Base-by-base conservation (phyloP, 1,140 invertebrate genomes). In the Drosophila neocordata region DNA sequence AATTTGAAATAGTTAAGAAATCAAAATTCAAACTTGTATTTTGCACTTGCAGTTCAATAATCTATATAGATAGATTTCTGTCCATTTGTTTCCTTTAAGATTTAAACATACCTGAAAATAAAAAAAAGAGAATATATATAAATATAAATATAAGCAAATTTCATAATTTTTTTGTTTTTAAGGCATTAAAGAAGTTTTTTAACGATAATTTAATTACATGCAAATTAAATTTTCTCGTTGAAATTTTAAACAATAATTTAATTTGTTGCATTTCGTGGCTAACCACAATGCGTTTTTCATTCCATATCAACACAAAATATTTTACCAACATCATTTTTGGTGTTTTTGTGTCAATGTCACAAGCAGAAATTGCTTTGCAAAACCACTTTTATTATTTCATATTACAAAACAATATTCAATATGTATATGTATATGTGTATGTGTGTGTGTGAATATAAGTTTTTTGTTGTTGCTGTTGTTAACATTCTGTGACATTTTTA, bases 181-280 rank as follows among this genome's bases (percentile, higher is more conserved):
- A 13, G 12, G 12, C 12, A 13, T 38, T 38, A 13, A 38, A 38
- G 4, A 11, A 48, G 8, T 48, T 48, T 55, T 56, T 56, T 13
- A 31, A 15, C 34, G 27, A 18, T 72, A 69, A 73, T 73, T 64
- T 55, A 11, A 76, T 73, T 76, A 70, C 48, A 41, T 34, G 31
- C 31, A 31, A 38, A 48, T 48, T 58, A n/a, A 64, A 56, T 44
- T 56, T 69, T 70, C 38, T 61, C 13, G 8, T 35, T 34, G 31
- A 37, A 38, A 61, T 65, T 61, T 52, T 31, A 31, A 65, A 73
- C 59, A 73, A 77, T 80, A 71, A 85, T 87, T 88, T 75, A 87
- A 85, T 85, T 79, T 76, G 67, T 63, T 68, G 67, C 81, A 72
- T 65, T 62, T 77, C 88, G 82, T 51, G 82, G 82, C 63, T 69